These are phyloP conservation scores for Brachionus asplanchnoidis DNA, from an alignment of 1,140 invertebrate genomes.

Conservation along the genomic window DNA sequence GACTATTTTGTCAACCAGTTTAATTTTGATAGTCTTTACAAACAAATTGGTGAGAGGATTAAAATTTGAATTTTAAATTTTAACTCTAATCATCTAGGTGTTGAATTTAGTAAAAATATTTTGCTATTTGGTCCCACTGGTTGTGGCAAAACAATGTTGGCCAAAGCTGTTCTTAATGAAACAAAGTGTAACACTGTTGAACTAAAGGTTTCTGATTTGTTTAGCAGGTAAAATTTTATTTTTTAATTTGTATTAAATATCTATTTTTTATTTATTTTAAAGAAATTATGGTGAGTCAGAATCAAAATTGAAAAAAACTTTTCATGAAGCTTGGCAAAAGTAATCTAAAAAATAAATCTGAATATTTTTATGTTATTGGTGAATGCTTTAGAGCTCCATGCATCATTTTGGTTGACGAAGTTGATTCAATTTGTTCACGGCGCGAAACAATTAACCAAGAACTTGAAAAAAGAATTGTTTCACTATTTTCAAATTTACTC, in stretches of 20 bases:
- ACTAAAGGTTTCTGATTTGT: slow-evolving; percentile 12
- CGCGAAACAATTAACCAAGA: slow-evolving; percentile 80
- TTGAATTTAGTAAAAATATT: slow-evolving; percentile 76
- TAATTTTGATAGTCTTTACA: not conserved
- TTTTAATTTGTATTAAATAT: not conserved
- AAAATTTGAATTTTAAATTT: not conserved
- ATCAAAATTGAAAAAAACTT: not conserved
- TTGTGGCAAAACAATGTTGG: slow-evolving; percentile 84
- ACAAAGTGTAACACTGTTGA: slow-evolving; percentile 94
- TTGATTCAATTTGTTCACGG: slow-evolving; percentile 73
- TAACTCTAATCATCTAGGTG: slow-evolving; percentile 76
- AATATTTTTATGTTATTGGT: not conserved
- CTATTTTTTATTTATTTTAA: not conserved
- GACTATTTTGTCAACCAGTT: slow-evolving; percentile 13
- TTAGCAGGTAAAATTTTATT: not conserved
- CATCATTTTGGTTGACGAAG: slow-evolving; percentile 87
- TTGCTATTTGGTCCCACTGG: slow-evolving; percentile 85
- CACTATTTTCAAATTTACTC: slow-evolving; percentile 80
- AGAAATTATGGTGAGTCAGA: slow-evolving; percentile 35
- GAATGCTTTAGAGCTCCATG: slow-evolving; percentile 62
- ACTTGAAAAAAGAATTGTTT: slow-evolving; percentile 89
- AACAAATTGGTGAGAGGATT: not conserved
- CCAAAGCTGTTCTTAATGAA: slow-evolving; percentile 97
- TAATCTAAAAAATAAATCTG: not conserved
- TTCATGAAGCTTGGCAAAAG: slow-evolving; percentile 40